phyloP scores from a whole-genome alignment of 2,113 vertebrate genomes.

The Hemibagrus wyckioides region DNA sequence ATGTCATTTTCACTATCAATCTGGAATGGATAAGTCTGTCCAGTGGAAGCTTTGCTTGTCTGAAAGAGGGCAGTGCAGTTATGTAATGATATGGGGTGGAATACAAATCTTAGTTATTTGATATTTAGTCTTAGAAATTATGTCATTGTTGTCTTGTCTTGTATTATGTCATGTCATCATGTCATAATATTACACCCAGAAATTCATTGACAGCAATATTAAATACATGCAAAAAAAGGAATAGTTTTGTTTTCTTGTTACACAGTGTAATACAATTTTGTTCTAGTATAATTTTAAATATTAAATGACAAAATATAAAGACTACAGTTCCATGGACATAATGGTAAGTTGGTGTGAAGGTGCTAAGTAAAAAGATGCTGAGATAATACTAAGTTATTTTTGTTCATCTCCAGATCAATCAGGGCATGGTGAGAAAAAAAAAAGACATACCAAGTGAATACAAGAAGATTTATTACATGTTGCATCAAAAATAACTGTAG shows the following conservation, averaged over 20 bases:
- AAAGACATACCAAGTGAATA: background rate
- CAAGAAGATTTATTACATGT: background rate
- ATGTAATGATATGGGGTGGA: background rate
- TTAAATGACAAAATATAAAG: background rate
- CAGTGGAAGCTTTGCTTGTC: background rate
- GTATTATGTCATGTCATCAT: too few relatives aligned
- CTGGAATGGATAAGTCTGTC: slow-evolving; percentile 16
- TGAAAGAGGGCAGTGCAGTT: background rate
- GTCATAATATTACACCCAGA: background rate
- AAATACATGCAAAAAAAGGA: background rate
- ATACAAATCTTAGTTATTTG: background rate
- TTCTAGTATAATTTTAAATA: background rate
- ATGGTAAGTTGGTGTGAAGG: background rate
- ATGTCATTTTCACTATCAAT: slow-evolving; percentile 51
- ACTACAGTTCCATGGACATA: background rate
- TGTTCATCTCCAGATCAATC: background rate
- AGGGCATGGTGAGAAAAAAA: background rate
- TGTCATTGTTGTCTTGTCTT: background rate
- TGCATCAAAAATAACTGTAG: background rate
- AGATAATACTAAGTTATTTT: background rate
- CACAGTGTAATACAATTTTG: background rate
- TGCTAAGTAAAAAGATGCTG: background rate
- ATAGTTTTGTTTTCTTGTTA: background rate
- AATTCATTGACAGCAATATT: background rate
- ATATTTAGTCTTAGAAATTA: background rate